These are phyloP conservation scores for Hepsetus odoe DNA, from an alignment of 2,113 vertebrate genomes.

Conservation along the genomic window DNA sequence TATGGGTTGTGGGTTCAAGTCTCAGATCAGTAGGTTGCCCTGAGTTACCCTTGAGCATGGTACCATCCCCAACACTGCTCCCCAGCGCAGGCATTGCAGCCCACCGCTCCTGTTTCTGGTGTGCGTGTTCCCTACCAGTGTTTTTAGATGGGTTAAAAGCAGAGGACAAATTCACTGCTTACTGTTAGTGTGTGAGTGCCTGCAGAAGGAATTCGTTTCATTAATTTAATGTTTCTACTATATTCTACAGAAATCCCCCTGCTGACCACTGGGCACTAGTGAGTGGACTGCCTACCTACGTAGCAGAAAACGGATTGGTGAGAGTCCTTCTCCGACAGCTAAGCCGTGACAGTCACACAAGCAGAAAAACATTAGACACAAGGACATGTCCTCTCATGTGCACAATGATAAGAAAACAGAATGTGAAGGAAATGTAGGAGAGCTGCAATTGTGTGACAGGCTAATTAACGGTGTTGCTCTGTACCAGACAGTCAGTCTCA, in stretches of 20 bases:
- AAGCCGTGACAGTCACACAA: constrained; percentile 48
- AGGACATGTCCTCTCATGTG: constrained; percentile 48
- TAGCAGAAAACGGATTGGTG: constrained; percentile 79
- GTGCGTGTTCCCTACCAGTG: too few relatives aligned
- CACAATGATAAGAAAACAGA: constrained; percentile 59
- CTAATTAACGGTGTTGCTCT: constrained; percentile 58
- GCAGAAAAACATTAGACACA: constrained; percentile 52
- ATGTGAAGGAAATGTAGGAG: constrained; percentile 58
- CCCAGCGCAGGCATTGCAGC: too few relatives aligned
- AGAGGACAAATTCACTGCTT: too few relatives aligned
- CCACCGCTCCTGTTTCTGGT: too few relatives aligned
- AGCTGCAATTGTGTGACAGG: constrained; percentile 58
- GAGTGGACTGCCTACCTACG: constrained; percentile 78
- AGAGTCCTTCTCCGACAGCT: constrained; percentile 49
- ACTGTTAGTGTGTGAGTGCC: too few relatives aligned
- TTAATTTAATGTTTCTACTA: background rate
- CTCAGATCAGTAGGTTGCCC: too few relatives aligned
- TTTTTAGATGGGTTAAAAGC: too few relatives aligned
- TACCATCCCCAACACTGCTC: too few relatives aligned
- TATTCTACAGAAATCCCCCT: constrained; percentile 67
- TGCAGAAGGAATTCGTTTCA: too few relatives aligned
- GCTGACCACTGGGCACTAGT: constrained; percentile 78
- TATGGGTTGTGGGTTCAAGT: too few relatives aligned
- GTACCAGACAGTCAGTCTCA: constrained; percentile 46
- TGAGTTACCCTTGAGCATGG: too few relatives aligned